Conservation (phyloP, 2,113 vertebrate species). For the Peucedramus taeniatus region DNA sequence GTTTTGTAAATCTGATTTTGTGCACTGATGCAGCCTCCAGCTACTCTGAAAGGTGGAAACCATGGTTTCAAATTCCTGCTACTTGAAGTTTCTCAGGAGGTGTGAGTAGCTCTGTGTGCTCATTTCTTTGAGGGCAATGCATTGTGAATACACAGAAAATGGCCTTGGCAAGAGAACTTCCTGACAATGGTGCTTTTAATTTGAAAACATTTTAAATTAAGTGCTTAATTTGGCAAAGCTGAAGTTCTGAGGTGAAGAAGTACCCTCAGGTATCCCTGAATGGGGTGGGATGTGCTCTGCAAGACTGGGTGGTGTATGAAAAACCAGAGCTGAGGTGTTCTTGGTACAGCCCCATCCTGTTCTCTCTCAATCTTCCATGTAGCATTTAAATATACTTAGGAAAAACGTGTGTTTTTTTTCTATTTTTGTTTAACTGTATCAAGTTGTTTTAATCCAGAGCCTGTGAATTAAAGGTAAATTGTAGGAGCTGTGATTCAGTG, state of each 20-base stretch:
- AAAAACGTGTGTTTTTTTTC: not conserved
- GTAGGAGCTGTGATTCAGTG: slow-evolving; percentile 28
- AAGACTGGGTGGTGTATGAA: not conserved
- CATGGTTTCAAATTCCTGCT: not conserved
- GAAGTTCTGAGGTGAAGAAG: not conserved
- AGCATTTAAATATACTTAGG: not conserved
- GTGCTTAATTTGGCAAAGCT: not conserved
- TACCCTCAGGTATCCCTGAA: not conserved
- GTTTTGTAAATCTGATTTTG: not conserved
- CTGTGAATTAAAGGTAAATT: not conserved
- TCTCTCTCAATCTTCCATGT: not conserved
- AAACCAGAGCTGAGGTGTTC: not conserved
- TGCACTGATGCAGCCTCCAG: not conserved
- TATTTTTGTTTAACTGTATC: not conserved
- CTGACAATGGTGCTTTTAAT: not conserved
- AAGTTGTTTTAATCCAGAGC: not conserved
- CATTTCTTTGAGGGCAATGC: not conserved
- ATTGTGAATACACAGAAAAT: not conserved
- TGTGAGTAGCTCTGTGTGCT: not conserved
- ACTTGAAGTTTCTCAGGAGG: not conserved
- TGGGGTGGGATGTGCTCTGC: not conserved
- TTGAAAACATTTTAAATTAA: not conserved
- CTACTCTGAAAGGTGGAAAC: not conserved
- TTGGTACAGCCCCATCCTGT: not conserved
- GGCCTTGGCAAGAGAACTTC: not conserved